Evolutionary conservation across 2,113 vertebrate genomes (phyloP), one percentile per base, ranked within the genome.

Genomic region (Pedionomus torquatus): DNA sequence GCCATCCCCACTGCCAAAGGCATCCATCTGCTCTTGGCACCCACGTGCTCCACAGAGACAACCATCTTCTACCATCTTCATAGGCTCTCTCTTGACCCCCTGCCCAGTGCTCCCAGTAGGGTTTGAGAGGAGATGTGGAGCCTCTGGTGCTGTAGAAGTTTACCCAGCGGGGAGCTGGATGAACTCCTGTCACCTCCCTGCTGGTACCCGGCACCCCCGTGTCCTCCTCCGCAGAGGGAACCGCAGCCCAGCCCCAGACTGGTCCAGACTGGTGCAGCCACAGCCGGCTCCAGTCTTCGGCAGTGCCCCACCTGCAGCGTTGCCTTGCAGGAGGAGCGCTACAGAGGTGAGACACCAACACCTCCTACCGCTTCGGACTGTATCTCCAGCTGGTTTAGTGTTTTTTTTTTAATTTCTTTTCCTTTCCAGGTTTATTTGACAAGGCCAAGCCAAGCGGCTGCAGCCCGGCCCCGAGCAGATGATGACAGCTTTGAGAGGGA

Each of bases 261-360:
- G 8, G 3, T 19, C 5, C 0, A 55, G 70, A 20, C 43, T 49
- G 1, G 0, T 2, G 5, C 0, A 2, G 46, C 37, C 65, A 6
- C 80, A 49, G 46, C 60, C 15, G 58, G 25, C 2, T 26, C 16
- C 4, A 18, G 10, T 7, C 61, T 43, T 24, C 5, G 7, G 20
- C 13, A 5, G 6, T 3, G 1, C 17, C 2, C 31, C 3, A 1
- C 1, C 35, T 19, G 66, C 60, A 13, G 5, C 2, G 23, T 5
- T 64, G 13, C 30, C 28, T 16, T 5, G 3, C 7, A 8, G 44
- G 14, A 8, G 52, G 26, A 77, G 58, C 24, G 12, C 16, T 21
- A 2, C 0, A 6, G 28, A 8, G 12, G 14, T 2, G 31, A 11
- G 61, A 44, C 5, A 9, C 2, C 4, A 13, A 68, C 57, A 19